These are phyloP conservation scores for Egretta garzetta DNA, from an alignment of 2,113 vertebrate species.

Conservation along the genomic window DNA sequence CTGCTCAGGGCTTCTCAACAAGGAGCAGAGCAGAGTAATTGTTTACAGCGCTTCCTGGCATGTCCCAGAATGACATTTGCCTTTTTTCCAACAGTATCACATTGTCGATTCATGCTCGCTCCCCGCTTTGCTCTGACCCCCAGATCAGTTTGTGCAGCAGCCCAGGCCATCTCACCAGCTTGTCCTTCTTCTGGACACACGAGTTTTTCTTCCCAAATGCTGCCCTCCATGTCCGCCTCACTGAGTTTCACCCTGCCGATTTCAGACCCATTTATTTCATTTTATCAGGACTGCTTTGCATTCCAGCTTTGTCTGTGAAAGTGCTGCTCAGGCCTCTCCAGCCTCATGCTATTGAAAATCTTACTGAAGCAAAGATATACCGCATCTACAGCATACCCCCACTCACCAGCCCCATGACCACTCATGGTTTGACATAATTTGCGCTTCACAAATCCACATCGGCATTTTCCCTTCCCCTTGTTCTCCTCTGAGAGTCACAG, in stretches of 20 bases:
- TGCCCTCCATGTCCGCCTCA: fast-evolving
- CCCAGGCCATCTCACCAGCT: background rate
- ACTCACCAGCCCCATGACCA: background rate
- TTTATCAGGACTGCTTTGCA: background rate
- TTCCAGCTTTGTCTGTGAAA: background rate
- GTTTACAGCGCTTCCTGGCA: background rate
- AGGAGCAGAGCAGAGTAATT: background rate
- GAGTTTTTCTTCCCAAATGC: background rate
- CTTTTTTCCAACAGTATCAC: slow-evolving; percentile 37
- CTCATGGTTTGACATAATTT: background rate
- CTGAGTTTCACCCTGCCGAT: background rate
- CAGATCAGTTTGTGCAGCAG: background rate
- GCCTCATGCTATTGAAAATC: background rate
- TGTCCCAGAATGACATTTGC: slow-evolving; percentile 50
- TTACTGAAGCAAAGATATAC: background rate
- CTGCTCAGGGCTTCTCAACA: background rate
- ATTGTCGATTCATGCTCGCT: background rate
- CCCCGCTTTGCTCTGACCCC: background rate
- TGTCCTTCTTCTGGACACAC: background rate
- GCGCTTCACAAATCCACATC: background rate
- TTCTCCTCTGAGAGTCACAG: background rate
- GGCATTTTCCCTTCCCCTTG: background rate
- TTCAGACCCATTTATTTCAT: background rate
- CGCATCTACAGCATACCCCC: background rate
- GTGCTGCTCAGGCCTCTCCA: background rate